Evolutionary conservation across 2,113 vertebrate genomes (phyloP).

Genomic region (Cyanoderma ruficeps): DNA sequence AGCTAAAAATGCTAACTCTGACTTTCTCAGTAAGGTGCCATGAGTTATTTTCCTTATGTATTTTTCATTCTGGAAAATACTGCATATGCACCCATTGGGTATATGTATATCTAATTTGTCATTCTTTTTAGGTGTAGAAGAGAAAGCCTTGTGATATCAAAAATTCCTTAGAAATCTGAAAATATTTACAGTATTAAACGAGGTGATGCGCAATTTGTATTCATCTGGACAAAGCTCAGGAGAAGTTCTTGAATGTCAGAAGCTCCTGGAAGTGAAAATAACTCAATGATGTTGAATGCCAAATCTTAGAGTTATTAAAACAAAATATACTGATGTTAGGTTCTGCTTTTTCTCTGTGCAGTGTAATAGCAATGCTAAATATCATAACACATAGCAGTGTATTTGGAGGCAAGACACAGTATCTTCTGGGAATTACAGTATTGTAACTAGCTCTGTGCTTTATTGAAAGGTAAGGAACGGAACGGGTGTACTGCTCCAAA

Average conservation of each 20-base stretch:
- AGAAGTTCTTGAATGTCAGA: background rate
- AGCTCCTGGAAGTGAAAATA: background rate
- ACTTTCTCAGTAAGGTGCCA: background rate
- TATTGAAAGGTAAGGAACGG: background rate
- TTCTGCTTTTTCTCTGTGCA: background rate
- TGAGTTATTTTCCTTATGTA: background rate
- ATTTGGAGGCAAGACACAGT: background rate
- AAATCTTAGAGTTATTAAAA: background rate
- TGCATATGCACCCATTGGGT: accelerated
- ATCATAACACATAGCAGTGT: background rate
- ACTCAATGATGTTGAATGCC: background rate
- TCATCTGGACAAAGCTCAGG: background rate
- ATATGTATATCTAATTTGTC: background rate
- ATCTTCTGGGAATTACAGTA: background rate
- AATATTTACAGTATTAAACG: background rate
- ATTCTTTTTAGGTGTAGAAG: background rate
- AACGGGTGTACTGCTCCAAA: background rate
- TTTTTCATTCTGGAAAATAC: background rate
- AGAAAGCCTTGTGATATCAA: background rate
- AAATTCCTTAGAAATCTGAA: background rate
- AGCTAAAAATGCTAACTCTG: background rate
- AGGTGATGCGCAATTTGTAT: background rate
- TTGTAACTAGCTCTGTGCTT: background rate
- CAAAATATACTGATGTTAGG: background rate
- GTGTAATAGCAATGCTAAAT: background rate